Percentiles rank a stretch among this genome's conserved stretches.
Conservation (phyloP, 2,797 vertebrate genomes). For the Anguilla marmorata region DNA sequence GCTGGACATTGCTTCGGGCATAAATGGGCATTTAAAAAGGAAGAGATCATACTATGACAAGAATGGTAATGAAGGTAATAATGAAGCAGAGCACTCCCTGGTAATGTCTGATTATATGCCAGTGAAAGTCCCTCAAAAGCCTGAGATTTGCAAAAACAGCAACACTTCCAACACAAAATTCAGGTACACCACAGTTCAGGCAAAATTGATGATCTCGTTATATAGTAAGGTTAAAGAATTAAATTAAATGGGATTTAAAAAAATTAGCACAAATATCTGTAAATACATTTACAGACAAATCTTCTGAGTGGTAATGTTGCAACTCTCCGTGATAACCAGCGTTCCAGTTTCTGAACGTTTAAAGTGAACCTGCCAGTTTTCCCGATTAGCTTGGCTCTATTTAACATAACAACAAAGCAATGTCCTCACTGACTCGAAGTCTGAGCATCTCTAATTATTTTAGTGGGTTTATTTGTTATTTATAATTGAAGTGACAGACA, state of each 20-base stretch:
- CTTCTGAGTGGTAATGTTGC: background rate
- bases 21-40: background rate
- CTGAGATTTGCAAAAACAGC: background rate
- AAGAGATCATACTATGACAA: background rate
- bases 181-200: background rate
- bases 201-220: background rate
- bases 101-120: background rate
- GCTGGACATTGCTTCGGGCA: too few relatives aligned
- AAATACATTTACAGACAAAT: background rate
- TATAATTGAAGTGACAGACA: background rate
- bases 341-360: background rate
- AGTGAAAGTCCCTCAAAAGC: background rate
- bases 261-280: background rate
- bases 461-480: background rate
- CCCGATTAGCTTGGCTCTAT: background rate
- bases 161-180: background rate
- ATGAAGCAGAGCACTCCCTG: background rate
- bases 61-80: background rate
- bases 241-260: background rate
- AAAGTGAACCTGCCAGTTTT: background rate
- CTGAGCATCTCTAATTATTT: background rate
- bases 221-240: background rate
- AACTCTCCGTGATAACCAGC: background rate
- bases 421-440: background rate
- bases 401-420: too few relatives aligned